A percentile compares a stretch with the other conserved stretches of the same genome.
These are phyloP conservation scores for Natator depressus DNA, from an alignment of 2,113 vertebrate genomes.

Conservation along the genomic window DNA sequence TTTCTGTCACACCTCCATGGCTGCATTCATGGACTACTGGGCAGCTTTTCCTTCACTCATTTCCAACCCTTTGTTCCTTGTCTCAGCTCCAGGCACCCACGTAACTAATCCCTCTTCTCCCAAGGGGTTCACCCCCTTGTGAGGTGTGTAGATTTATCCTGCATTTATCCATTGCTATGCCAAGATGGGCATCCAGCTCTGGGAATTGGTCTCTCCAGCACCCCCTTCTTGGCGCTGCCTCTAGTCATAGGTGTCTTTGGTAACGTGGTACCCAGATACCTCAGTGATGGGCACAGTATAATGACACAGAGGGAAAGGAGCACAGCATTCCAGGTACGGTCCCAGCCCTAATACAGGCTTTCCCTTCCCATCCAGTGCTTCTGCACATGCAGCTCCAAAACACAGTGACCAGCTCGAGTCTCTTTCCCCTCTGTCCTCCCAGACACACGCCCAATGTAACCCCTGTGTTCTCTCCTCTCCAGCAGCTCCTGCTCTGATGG, in stretches of 20 bases:
- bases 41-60: neutral
- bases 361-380: too few relatives aligned
- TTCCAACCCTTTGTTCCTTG: neutral
- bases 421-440: neutral
- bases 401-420: neutral
- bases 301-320: neutral
- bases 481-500: neutral
- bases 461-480: neutral
- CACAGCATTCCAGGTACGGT: neutral
- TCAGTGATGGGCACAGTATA: neutral
- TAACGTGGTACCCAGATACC: neutral
- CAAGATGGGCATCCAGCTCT: neutral
- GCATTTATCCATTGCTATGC: neutral
- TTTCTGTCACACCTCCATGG: neutral
- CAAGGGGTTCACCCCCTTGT: neutral
- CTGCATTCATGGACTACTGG: neutral
- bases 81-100: neutral
- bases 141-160: neutral
- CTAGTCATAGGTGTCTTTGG: neutral
- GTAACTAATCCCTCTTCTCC: neutral
- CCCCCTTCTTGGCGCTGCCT: neutral
- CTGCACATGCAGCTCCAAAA: neutral
- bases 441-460: fast-evolving
- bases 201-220: neutral
- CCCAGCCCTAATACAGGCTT: too few relatives aligned